phyloP scores from a whole-genome alignment of 2,797 vertebrate genomes.

The Pterois miles region DNA sequence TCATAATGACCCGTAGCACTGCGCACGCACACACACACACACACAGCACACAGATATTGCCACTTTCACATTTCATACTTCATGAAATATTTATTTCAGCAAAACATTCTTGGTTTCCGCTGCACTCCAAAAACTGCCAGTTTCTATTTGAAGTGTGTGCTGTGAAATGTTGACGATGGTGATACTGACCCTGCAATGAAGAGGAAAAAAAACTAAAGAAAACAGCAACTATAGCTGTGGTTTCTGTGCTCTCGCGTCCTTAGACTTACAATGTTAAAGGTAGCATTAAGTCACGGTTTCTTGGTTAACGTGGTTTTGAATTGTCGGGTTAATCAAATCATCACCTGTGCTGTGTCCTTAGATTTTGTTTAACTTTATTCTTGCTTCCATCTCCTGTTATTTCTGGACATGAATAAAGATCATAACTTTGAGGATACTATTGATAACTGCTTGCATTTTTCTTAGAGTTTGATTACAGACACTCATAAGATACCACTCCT shows the following conservation, averaged over 20 bases:
- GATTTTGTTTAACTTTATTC: neutral
- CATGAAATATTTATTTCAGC: conserved; percentile 67
- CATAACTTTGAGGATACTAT: neutral
- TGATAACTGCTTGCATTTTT: neutral
- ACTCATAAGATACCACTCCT: too few relatives aligned
- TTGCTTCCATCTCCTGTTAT: neutral
- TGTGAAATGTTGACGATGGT: conserved; percentile 58
- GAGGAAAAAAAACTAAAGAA: conserved; percentile 26
- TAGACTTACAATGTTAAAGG: conserved; percentile 2
- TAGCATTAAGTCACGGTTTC: conserved; percentile 36
- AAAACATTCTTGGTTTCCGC: conserved; percentile 62
- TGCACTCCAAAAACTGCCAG: conserved; percentile 61
- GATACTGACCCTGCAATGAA: conserved; percentile 44
- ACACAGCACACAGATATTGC: conserved; percentile 38
- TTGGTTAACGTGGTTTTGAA: conserved; percentile 42
- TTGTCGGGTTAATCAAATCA: conserved; percentile 42
- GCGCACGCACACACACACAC: neutral
- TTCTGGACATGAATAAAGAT: neutral
- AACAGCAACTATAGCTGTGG: conserved; percentile 31
- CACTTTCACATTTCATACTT: conserved; percentile 59
- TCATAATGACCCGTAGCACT: conserved; percentile 59
- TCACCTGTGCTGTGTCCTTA: conserved; percentile 5
- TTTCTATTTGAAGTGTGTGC: conserved; percentile 58
- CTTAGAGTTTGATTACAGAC: neutral
- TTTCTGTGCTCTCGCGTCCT: conserved; percentile 24